Conservation (phyloP, 2,113 vertebrate genomes). For the Atractosteus spatula region DNA sequence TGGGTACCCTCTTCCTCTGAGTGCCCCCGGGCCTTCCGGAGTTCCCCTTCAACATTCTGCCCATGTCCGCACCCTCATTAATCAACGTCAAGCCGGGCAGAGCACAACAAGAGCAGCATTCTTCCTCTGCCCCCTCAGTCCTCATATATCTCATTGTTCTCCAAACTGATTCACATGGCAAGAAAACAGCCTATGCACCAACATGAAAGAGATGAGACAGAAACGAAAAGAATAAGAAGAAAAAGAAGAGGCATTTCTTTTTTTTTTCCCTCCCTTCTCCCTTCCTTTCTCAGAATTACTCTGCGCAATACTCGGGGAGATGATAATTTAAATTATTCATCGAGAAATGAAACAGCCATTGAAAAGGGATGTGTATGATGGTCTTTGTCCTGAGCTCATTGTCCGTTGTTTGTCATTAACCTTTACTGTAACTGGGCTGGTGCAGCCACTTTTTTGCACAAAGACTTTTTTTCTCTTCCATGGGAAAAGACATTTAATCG, state of each 20-base stretch:
- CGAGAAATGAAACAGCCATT: constrained; percentile 86
- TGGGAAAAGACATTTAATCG: constrained; percentile 79
- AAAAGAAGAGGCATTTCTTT: constrained; percentile 70
- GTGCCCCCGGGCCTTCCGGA: constrained; percentile 73
- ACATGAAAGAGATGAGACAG: constrained; percentile 90
- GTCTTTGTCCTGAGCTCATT: constrained; percentile 83
- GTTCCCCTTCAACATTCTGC: constrained; percentile 78
- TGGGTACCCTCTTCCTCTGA: constrained; percentile 61
- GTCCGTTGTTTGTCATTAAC: constrained; percentile 88
- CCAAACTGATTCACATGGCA: constrained; percentile 84
- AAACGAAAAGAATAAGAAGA: constrained; percentile 74
- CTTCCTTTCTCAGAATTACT: constrained; percentile 62
- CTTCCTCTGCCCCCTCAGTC: constrained; percentile 76
- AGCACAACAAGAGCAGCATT: constrained; percentile 82
- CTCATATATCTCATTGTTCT: constrained; percentile 86
- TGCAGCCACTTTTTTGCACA: constrained; percentile 67
- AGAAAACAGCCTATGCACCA: constrained; percentile 72
- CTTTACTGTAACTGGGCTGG: constrained; percentile 79
- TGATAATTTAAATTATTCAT: constrained; percentile 91
- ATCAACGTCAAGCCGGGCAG: constrained; percentile 81
- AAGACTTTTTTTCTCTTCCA: constrained; percentile 65
- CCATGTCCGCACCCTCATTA: constrained; percentile 86
- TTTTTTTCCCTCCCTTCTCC: constrained; percentile 54
- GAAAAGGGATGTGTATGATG: constrained; percentile 78
- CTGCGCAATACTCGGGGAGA: constrained; percentile 71